Base-by-base conservation (phyloP, 2,888 invertebrate species). In the Ypsolopha sequella region DNA sequence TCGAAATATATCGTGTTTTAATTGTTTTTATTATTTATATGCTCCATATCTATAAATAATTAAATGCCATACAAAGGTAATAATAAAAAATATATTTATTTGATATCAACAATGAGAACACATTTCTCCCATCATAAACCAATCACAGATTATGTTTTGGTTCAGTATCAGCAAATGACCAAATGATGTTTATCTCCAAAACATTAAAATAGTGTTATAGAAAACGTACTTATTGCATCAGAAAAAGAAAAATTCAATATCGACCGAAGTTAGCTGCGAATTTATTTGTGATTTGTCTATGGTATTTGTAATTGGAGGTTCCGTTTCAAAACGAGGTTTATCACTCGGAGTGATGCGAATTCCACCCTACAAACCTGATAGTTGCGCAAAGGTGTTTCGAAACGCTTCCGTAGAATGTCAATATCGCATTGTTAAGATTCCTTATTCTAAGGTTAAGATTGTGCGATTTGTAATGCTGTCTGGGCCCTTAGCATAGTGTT, bases 201-300 rank as follows among this genome's bases (percentile, higher is more conserved):
- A 13, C 35, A 13, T 43, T 11, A 14, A 43, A 43, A 43, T 43
- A 13, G 13, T 24, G 10, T 6, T 14, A 36, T 2, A 36, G 47
- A 47, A 14, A 47, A 47, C 47, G 7, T 2, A 41, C 35, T 33
- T 64, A 63, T 73, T 73, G 70, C 71, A 70, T 73, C 72, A 72
- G 70, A 68, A 67, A 69, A 65, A 43, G 51, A 52, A 46, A 34
- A 48, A 56, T 47, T 33, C n/a, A 50, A 11, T 35, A 10, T 7
- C 13, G 7, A 10, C 11, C 41, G 50, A 41, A 48, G 48, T 48
- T 48, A 24, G 48, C 36, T 7, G 3, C n/a, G 8, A 36, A 11
- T 11, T 24, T 45, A n/a, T n/a, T n/a, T n/a, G n/a, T 38, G 2
- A 10, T n/a, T n/a, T 43, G 43, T 43, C 13, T 43, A 43, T 43